Evolutionary conservation across 2,888 invertebrate genomes (phyloP).

Genomic region (Andrena praecox): DNA sequence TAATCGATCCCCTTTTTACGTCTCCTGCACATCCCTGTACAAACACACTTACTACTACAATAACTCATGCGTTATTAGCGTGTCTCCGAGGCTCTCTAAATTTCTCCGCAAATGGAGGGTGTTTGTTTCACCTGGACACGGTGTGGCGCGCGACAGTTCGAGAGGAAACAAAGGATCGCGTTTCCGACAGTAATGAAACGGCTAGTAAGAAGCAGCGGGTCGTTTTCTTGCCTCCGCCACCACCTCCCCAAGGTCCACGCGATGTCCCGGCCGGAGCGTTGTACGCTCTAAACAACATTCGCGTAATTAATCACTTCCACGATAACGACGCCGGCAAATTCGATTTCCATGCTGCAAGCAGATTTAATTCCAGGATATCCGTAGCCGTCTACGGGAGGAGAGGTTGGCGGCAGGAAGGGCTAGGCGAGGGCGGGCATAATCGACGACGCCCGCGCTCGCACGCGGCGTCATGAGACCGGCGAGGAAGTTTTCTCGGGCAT

Average conservation of each 20-base stretch:
- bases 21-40: too few species aligned
- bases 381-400: constrained; percentile 5
- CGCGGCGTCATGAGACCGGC: constrained; percentile 6
- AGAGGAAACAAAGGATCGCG: constrained; percentile 11
- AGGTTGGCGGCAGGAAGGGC: background rate
- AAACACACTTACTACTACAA: background rate
- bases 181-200: constrained; percentile 29
- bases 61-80: background rate
- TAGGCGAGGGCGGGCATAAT: background rate
- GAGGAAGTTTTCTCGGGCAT: constrained; percentile 41
- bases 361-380: constrained; percentile 34
- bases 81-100: background rate
- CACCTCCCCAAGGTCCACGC: background rate
- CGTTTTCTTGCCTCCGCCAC: background rate
- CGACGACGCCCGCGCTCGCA: constrained; percentile 14
- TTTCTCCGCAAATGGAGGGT: background rate
- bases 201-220: background rate
- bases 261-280: background rate
- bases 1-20: too few species aligned
- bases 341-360: constrained; percentile 25
- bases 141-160: background rate
- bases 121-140: background rate
- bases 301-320: constrained; percentile 37
- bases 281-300: constrained; percentile 13
- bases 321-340: constrained; percentile 22